phyloP scores from a whole-genome alignment of 2,888 invertebrate genomes.

The Drosophila bunnanda region DNA sequence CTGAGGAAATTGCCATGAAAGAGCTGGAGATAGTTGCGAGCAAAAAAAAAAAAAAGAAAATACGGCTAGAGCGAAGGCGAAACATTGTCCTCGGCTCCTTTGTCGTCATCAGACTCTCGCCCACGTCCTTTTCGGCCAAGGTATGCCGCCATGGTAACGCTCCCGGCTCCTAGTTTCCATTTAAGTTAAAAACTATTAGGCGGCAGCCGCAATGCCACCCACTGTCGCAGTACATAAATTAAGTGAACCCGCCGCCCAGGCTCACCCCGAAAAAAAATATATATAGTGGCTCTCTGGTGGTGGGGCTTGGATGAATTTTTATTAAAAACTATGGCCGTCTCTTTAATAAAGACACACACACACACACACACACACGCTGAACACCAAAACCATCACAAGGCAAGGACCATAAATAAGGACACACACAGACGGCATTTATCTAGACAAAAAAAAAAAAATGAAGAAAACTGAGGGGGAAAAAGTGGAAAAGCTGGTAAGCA shows the following conservation, averaged over 20 bases:
- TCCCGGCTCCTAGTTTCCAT: slow-evolving; percentile 45
- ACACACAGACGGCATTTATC: slow-evolving; percentile 48
- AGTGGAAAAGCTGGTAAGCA: slow-evolving; percentile 7
- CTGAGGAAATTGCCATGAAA: slow-evolving; percentile 12
- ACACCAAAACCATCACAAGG: slow-evolving; percentile 22
- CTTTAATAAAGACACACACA: slow-evolving; percentile 68
- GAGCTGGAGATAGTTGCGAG: slow-evolving; percentile 18
- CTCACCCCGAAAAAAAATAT: slow-evolving; percentile 1
- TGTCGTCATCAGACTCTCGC: slow-evolving; percentile 38
- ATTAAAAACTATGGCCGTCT: slow-evolving; percentile 77
- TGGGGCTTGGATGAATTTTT: slow-evolving; percentile 62
- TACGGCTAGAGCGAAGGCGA: slow-evolving; percentile 17
- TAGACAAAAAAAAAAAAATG: slow-evolving; percentile 15
- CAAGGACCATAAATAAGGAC: slow-evolving; percentile 69
- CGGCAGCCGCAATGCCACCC: slow-evolving; percentile 53
- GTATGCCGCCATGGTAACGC: slow-evolving; percentile 13
- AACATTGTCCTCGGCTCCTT: slow-evolving; percentile 48
- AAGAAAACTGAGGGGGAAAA: not conserved
- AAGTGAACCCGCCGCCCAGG: slow-evolving; percentile 34
- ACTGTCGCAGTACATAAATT: slow-evolving; percentile 72
- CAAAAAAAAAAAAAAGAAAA: not conserved
- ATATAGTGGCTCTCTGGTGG: not conserved
- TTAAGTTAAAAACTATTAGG: slow-evolving; percentile 79
- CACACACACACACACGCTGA: slow-evolving; percentile 3
- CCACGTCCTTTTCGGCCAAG: slow-evolving; percentile 32